Conservation (phyloP, 2,888 invertebrate genomes). For the Pristionchus exspectatus region DNA sequence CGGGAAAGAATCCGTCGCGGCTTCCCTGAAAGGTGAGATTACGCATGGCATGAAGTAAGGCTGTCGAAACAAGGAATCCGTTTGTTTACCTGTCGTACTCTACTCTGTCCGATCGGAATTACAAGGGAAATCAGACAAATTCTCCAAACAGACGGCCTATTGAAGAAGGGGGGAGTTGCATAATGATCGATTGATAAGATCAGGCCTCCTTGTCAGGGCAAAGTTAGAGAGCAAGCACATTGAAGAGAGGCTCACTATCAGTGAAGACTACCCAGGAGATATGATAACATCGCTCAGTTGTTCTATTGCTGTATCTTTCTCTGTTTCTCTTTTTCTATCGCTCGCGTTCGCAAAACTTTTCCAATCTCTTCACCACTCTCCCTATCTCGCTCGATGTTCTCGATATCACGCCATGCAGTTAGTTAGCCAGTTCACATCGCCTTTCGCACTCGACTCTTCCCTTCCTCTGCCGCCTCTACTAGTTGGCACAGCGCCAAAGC, state of each 20-base stretch:
- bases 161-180: background rate
- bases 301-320: background rate
- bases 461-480: background rate
- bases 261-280: background rate
- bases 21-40: background rate
- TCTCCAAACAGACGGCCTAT: background rate
- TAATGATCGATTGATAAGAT: conserved; percentile 22
- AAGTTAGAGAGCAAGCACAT: background rate
- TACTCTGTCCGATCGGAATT: too few relatives aligned
- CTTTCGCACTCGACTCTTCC: background rate
- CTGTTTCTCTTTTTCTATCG: background rate
- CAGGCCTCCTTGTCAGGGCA: background rate
- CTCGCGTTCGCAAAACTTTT: background rate
- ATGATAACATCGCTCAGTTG: background rate
- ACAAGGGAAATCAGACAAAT: background rate
- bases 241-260: background rate
- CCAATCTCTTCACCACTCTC: background rate
- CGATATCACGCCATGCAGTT: background rate
- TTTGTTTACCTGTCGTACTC: background rate
- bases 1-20: background rate
- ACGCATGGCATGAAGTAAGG: too few relatives aligned
- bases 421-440: conserved; percentile 33
- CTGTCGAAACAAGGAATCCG: too few relatives aligned
- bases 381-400: conserved; percentile 37
- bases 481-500: too few relatives aligned